Percentiles rank a stretch among this genome's conserved stretches.
These are phyloP conservation scores for Periophthalmus magnuspinnatus DNA, from an alignment of 2,797 vertebrate genomes.

Conservation along the genomic window DNA sequence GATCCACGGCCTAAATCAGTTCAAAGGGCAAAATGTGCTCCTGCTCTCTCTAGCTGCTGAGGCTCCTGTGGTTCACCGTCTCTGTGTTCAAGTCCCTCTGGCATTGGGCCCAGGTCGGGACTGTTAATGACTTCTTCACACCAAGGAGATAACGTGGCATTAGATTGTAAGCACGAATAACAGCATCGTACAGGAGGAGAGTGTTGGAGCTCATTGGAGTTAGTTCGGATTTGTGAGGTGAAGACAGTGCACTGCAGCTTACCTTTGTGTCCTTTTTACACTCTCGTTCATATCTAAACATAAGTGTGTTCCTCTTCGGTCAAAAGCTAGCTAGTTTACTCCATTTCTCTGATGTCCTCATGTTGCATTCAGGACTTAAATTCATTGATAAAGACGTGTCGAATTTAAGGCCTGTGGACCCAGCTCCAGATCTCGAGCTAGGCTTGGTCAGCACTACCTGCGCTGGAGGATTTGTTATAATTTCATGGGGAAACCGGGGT, in stretches of 20 bases:
- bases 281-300: background rate
- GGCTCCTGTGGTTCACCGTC: too few relatives aligned
- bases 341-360: background rate
- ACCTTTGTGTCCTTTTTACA: background rate
- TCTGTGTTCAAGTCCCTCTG: too few relatives aligned
- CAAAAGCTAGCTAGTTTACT: background rate
- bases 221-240: background rate
- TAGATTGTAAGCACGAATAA: too few relatives aligned
- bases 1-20: too few relatives aligned
- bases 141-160: too few relatives aligned
- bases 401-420: too few relatives aligned
- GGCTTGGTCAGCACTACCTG: background rate
- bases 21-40: too few relatives aligned
- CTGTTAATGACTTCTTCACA: too few relatives aligned
- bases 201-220: background rate
- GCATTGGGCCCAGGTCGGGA: too few relatives aligned
- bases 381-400: too few relatives aligned
- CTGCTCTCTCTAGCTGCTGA: too few relatives aligned
- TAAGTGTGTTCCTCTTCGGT: background rate
- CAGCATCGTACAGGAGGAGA: background rate
- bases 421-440: too few relatives aligned
- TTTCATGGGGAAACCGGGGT: background rate
- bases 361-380: background rate
- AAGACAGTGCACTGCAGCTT: background rate
- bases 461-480: background rate